Evolutionary conservation across 2,113 vertebrate species (phyloP).

Genomic region (Spea bombifrons): DNA sequence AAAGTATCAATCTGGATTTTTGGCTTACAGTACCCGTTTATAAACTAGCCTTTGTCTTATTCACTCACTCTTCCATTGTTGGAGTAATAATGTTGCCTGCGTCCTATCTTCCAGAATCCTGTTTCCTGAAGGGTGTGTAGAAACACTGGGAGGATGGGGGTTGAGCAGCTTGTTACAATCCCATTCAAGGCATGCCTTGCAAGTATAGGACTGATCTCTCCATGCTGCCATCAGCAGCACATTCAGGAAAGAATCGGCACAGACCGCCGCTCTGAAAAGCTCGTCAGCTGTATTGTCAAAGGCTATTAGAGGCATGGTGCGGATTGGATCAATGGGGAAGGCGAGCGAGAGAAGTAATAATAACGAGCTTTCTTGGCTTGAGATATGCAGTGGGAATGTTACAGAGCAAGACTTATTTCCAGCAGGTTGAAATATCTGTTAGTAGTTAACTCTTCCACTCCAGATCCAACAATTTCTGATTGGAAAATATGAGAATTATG

Average conservation of each 20-base stretch:
- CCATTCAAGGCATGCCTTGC: slow-evolving; percentile 25
- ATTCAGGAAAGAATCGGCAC: slow-evolving; percentile 27
- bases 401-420: slow-evolving; percentile 6
- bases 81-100: slow-evolving; percentile 11
- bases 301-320: slow-evolving; percentile 21
- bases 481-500: not conserved
- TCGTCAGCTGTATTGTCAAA: slow-evolving; percentile 36
- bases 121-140: slow-evolving; percentile 16
- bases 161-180: slow-evolving; percentile 25
- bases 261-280: slow-evolving; percentile 36
- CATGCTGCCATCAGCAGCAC: slow-evolving; percentile 12
- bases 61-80: slow-evolving; percentile 35
- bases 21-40: slow-evolving; percentile 29
- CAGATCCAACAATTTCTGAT: not conserved
- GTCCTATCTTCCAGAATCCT: slow-evolving; percentile 16
- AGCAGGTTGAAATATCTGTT: slow-evolving; percentile 22
- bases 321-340: slow-evolving; percentile 39
- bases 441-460: slow-evolving; percentile 21
- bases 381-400: slow-evolving; percentile 7
- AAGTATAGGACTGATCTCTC: not conserved
- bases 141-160: not conserved
- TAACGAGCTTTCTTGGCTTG: slow-evolving; percentile 17
- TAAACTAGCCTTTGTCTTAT: slow-evolving; percentile 27
- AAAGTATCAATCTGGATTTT: slow-evolving; percentile 36
- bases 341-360: slow-evolving; percentile 37